Evolutionary conservation across 1,140 invertebrate species (phyloP).

Genomic region (Drosophila navojoa): DNA sequence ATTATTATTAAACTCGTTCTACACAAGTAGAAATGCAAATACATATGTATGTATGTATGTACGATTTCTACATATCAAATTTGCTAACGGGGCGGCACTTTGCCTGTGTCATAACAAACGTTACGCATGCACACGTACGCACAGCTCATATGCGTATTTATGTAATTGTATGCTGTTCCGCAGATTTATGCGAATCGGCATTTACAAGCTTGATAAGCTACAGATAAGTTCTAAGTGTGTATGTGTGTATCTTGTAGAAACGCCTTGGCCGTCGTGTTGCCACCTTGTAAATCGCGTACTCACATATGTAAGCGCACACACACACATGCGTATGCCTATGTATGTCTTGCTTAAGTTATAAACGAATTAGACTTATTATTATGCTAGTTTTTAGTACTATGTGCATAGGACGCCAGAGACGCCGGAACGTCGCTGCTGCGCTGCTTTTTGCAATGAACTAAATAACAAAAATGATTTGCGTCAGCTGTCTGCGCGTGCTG

Average conservation of each 20-base stretch:
- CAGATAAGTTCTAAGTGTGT: background rate
- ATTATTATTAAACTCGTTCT: background rate
- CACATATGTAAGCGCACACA: slow-evolving; percentile 26
- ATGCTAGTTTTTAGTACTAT: slow-evolving; percentile 33
- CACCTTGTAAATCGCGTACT: slow-evolving; percentile 29
- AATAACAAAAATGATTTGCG: slow-evolving; percentile 18
- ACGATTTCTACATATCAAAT: background rate
- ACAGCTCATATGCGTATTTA: slow-evolving; percentile 18
- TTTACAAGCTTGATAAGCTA: background rate
- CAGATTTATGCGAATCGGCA: slow-evolving; percentile 2
- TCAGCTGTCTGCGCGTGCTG: slow-evolving; percentile 28
- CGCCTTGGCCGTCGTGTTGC: slow-evolving; percentile 3
- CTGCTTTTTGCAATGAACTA: slow-evolving; percentile 29
- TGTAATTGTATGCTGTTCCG: slow-evolving; percentile 12
- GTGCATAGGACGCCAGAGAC: slow-evolving; percentile 18
- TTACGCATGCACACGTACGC: slow-evolving; percentile 3
- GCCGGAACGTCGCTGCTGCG: slow-evolving; percentile 2
- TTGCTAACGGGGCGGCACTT: background rate
- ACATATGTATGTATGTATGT: no score
- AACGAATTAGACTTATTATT: slow-evolving; percentile 14
- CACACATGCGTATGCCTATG: slow-evolving; percentile 6
- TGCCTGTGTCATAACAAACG: slow-evolving; percentile 13
- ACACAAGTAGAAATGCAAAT: background rate
- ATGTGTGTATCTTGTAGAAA: background rate
- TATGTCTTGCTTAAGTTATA: slow-evolving; percentile 3